Base-by-base conservation (phyloP, 2,888 invertebrate genomes). In the Homarus gammarus region DNA sequence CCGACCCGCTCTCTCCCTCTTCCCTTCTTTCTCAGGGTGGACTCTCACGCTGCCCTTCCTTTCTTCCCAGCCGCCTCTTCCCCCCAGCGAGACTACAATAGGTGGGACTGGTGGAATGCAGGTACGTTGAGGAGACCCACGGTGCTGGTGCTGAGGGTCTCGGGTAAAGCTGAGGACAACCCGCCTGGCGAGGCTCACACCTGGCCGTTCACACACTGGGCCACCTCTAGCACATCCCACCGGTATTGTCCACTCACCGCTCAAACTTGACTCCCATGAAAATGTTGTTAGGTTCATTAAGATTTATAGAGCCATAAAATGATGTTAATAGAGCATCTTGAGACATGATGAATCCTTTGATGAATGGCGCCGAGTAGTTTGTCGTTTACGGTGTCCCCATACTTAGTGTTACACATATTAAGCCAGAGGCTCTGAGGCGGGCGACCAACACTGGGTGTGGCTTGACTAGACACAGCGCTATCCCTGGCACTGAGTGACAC, bases 21-120 rank as follows among this genome's bases (percentile, higher is more conserved):
- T 38, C 31, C n/a, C 38, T 44, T 15, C 75, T 49, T 36, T 31
- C 84, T 51, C 84, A 51, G 72, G 31, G 72, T 27, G 27, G n/a
- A 51, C 40, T 61, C 56, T 75, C 40, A 40, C 56, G 49, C 31
- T 77, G 49, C 56, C 68, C 68, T 68, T 68, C 31, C 68, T 6
- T 68, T 68, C 72, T 64, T 64, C n/a, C 64, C 64, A 6, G 36
- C 81, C 36, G 38, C 64, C 81, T 56, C 81, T n/a, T 51, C 79
- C 70, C 79, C 56, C 78, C 72, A 40, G 61, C 61, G 31, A 33
- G 73, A 68, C 27, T 33, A 87, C 87, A 87, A 87, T 81, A 61
- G 87, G 22, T 40, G 87, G 81, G 87, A 27, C 44, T 87, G 81
- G 79, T 49, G 87, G 87, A 79, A 87, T 87, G 87, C 81, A 87